phyloP scores from a whole-genome alignment of 2,113 vertebrate genomes.

The Tringa solitaria region DNA sequence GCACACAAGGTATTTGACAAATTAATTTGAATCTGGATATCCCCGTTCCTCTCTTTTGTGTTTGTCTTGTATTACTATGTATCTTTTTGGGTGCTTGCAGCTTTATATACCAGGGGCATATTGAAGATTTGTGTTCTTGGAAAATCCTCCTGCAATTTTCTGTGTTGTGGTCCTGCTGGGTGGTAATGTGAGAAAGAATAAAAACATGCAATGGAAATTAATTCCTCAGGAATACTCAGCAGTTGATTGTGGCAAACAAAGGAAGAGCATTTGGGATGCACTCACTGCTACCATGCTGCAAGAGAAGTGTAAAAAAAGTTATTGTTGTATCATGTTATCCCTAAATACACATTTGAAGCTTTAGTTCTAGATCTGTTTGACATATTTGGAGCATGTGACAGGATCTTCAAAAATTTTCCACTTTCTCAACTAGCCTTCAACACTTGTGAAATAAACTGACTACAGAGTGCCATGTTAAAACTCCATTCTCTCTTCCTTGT shows the following conservation, averaged over 20 bases:
- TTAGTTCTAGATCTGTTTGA: slow-evolving; percentile 47
- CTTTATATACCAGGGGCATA: background rate
- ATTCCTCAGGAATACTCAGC: background rate
- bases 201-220: background rate
- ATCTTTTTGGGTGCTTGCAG: background rate
- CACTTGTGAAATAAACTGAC: slow-evolving; percentile 65
- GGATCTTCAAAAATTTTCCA: slow-evolving; percentile 53
- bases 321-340: slow-evolving; percentile 12
- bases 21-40: background rate
- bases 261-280: background rate
- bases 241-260: background rate
- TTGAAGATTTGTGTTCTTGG: background rate
- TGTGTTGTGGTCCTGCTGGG: background rate
- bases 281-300: background rate
- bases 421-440: slow-evolving; percentile 63
- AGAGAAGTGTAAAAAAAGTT: background rate
- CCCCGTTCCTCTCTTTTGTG: background rate
- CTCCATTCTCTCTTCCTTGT: slow-evolving; percentile 10
- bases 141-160: background rate
- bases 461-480: slow-evolving; percentile 45
- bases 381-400: slow-evolving; percentile 64
- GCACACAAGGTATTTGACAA: background rate
- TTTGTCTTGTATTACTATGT: background rate
- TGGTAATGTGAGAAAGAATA: background rate
- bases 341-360: background rate